Conservation (phyloP, 2,797 vertebrate genomes). For the Chiloscyllium punctatum region DNA sequence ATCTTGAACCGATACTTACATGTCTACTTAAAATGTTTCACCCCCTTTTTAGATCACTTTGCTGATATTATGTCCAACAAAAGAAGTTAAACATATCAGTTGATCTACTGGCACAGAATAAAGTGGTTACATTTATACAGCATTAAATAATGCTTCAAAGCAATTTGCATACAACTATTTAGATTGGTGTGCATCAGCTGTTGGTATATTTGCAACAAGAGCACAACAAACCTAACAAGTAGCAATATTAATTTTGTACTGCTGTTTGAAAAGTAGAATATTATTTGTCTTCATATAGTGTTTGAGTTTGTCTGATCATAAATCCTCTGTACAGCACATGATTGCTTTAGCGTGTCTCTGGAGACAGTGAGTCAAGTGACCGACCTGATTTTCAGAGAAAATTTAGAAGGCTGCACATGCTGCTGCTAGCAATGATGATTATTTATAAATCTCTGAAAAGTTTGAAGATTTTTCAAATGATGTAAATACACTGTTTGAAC, state of each 20-base stretch:
- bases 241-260: background rate
- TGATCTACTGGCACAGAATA: background rate
- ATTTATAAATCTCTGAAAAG: too few species aligned
- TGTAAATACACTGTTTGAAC: too few species aligned
- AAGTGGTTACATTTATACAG: background rate
- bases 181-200: background rate
- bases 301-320: too few species aligned
- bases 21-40: background rate
- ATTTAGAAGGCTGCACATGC: too few species aligned
- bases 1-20: background rate
- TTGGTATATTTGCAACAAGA: background rate
- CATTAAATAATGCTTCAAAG: background rate
- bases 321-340: too few species aligned
- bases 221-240: background rate
- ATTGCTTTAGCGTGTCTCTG: too few species aligned
- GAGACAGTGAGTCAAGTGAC: too few species aligned
- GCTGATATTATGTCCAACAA: background rate
- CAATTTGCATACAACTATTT: background rate
- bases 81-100: background rate
- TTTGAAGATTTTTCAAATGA: too few species aligned
- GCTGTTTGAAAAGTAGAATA: too few species aligned
- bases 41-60: background rate
- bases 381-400: too few species aligned
- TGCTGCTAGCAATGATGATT: too few species aligned
- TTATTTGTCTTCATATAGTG: too few species aligned